A percentile compares a stretch with the other conserved stretches of the same genome.
Evolutionary conservation across 2,888 invertebrate genomes (phyloP).

Genomic region (Linnaemya tessellans): DNA sequence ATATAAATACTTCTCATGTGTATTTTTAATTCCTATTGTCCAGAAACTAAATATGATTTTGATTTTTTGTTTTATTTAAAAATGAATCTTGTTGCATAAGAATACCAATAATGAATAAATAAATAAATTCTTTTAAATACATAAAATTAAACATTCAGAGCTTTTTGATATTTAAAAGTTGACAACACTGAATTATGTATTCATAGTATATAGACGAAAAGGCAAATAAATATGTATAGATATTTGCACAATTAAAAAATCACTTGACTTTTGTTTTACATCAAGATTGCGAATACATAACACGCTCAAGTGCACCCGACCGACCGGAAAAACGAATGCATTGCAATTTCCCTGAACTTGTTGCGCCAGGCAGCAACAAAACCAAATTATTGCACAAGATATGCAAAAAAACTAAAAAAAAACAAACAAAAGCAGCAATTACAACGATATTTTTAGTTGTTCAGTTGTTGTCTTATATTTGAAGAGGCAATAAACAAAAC

Average conservation of each 20-base stretch:
- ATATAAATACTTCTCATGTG: no score
- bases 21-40: no score
- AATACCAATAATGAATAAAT: no score
- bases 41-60: no score
- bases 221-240: background rate
- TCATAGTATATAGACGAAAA: background rate
- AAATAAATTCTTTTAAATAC: no score
- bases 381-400: slow-evolving; percentile 46
- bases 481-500: background rate
- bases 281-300: slow-evolving; percentile 51
- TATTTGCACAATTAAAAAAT: slow-evolving; percentile 48
- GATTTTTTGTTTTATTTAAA: no score
- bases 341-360: slow-evolving; percentile 74
- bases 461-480: background rate
- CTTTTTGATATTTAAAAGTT: no score
- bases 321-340: slow-evolving; percentile 7
- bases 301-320: slow-evolving; percentile 23
- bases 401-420: slow-evolving; percentile 42
- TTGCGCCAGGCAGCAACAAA: slow-evolving; percentile 65
- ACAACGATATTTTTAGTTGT: background rate
- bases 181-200: no score
- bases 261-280: slow-evolving; percentile 54
- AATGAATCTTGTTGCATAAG: no score
- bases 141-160: no score
- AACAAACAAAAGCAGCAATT: slow-evolving; percentile 28